phyloP scores from a whole-genome alignment of 2,797 vertebrate genomes.

The Hydrolagus colliei region DNA sequence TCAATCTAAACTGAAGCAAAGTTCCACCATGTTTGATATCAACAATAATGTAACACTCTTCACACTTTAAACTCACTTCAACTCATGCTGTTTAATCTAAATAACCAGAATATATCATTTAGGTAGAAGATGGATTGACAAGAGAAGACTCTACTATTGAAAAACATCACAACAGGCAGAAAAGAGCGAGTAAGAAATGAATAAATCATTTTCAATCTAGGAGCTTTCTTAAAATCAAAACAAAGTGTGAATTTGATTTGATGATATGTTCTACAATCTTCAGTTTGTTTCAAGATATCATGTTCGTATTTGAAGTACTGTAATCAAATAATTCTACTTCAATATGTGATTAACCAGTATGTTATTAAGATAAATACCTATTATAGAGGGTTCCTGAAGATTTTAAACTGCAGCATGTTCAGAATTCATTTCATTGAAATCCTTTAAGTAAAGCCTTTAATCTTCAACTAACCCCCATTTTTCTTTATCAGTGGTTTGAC shows the following conservation, averaged over 20 bases:
- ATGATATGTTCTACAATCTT: neutral
- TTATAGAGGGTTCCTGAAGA: neutral
- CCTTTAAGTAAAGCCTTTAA: neutral
- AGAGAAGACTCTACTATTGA: neutral
- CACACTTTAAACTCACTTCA: neutral
- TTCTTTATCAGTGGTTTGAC: too few relatives aligned
- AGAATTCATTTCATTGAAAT: neutral
- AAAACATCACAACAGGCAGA: neutral
- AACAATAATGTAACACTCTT: neutral
- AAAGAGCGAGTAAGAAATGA: conserved; percentile 12
- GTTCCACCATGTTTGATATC: neutral
- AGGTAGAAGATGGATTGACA: neutral
- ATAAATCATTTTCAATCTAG: neutral
- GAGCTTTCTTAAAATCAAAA: neutral
- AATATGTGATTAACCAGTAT: neutral
- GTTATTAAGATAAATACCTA: neutral
- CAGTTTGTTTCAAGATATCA: neutral
- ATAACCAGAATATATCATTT: conserved; percentile 1
- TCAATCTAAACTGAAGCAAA: neutral
- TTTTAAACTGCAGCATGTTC: neutral
- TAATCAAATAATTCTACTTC: neutral
- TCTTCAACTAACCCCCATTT: too few relatives aligned
- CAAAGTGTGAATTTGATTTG: neutral
- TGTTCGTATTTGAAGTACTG: conserved; percentile 6
- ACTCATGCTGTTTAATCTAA: neutral